Conservation (phyloP, 1,140 invertebrate species). For the Coptotermes formosanus region DNA sequence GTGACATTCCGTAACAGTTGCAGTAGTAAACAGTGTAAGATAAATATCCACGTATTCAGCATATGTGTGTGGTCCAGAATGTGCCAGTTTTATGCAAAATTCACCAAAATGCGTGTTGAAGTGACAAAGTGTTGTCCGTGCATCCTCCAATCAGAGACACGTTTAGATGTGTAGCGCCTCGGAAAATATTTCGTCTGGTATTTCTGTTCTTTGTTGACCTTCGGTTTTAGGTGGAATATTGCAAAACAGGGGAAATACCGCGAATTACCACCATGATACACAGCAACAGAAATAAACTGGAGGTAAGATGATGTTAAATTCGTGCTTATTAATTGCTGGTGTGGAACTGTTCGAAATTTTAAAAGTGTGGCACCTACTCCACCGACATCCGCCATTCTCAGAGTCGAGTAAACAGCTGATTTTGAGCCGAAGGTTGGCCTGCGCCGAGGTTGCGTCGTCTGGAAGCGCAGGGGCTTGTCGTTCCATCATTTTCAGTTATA, state of each 20-base stretch:
- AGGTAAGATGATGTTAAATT: slow-evolving; percentile 25
- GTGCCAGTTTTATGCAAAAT: slow-evolving; percentile 12
- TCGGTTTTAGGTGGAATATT: not conserved
- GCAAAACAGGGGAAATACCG: not conserved
- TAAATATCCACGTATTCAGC: not conserved
- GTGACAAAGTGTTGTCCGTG: not conserved
- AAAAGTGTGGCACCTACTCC: not conserved
- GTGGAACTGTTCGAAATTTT: not conserved
- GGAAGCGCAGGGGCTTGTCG: not conserved
- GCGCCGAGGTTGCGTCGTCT: slow-evolving; percentile 24
- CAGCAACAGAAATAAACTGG: slow-evolving; percentile 33
- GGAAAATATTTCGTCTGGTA: slow-evolving; percentile 29
- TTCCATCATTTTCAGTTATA: not conserved
- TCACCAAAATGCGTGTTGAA: not conserved
- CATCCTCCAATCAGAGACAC: slow-evolving; percentile 24
- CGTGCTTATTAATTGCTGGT: not conserved
- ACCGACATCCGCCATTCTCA: slow-evolving; percentile 23
- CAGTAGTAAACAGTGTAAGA: not conserved
- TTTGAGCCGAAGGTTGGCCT: not conserved
- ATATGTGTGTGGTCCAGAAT: not conserved
- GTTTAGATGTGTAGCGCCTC: slow-evolving; percentile 28
- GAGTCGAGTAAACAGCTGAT: slow-evolving; percentile 31
- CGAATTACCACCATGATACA: slow-evolving; percentile 25
- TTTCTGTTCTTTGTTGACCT: slow-evolving; percentile 29
- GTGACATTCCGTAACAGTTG: not conserved